phyloP scores from a whole-genome alignment of 2,113 vertebrate species.

The Microtus pennsylvanicus region DNA sequence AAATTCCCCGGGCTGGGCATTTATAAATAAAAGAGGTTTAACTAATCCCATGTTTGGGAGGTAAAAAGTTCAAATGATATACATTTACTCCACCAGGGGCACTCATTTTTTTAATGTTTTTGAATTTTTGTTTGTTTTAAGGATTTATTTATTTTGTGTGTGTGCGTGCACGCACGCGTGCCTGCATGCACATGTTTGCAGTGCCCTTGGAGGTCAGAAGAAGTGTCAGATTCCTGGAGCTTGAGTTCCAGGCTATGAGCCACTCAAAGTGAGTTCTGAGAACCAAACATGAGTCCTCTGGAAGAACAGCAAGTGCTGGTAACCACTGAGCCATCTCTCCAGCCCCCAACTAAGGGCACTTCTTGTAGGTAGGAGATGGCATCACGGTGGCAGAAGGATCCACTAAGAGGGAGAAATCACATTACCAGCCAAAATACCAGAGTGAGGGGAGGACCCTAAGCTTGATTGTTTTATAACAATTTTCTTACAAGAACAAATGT shows the following conservation, averaged over 20 bases:
- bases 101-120: not conserved
- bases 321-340: too few species aligned
- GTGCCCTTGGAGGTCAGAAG: not conserved
- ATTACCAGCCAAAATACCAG: not conserved
- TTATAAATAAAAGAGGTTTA: not conserved
- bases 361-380: not conserved
- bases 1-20: not conserved
- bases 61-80: not conserved
- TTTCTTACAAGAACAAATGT: not conserved
- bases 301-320: too few species aligned
- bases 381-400: not conserved
- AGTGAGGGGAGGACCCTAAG: not conserved
- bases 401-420: not conserved
- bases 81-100: not conserved
- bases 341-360: not conserved
- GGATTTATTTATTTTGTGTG: not conserved
- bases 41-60: not conserved
- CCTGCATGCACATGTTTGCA: not conserved
- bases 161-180: not conserved
- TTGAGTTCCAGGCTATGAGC: not conserved
- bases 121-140: not conserved
- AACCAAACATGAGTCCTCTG: too few species aligned
- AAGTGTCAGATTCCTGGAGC: not conserved
- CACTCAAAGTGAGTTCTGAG: not conserved
- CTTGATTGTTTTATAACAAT: not conserved